A percentile compares a stretch with the other conserved stretches of the same genome.
Conservation (phyloP, 1,140 invertebrate species). For the Megathymus violae region DNA sequence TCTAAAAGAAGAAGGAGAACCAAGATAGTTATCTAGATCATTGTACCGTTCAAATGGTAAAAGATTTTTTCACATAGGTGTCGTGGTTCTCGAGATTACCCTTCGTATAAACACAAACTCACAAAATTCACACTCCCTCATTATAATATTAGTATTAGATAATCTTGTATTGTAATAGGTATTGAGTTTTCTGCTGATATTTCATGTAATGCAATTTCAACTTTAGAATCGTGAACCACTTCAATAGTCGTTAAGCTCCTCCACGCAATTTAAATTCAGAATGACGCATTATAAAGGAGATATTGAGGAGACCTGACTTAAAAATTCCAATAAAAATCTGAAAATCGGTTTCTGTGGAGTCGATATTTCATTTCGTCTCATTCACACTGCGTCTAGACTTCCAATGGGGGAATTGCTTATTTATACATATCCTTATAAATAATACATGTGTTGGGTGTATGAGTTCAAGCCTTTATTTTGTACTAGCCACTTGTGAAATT, state of each 20-base stretch:
- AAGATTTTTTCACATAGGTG: no score
- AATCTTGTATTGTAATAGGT: background rate
- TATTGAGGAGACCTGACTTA: slow-evolving; percentile 47
- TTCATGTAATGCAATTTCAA: slow-evolving; percentile 31
- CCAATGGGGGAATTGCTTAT: slow-evolving; percentile 70
- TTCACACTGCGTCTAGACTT: slow-evolving; percentile 74
- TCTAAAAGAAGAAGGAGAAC: no score
- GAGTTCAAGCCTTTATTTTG: slow-evolving; percentile 68
- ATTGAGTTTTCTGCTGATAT: slow-evolving; percentile 16
- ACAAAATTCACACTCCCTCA: no score
- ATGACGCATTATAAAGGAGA: slow-evolving; percentile 35
- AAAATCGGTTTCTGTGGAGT: slow-evolving; percentile 60
- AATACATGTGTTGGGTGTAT: slow-evolving; percentile 75
- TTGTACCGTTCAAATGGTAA: no score
- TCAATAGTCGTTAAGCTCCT: slow-evolving; percentile 34
- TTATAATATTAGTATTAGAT: no score
- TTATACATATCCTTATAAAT: slow-evolving; percentile 72
- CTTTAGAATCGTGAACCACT: slow-evolving; percentile 30
- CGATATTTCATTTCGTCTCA: slow-evolving; percentile 74
- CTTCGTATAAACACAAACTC: no score
- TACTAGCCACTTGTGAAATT: slow-evolving; percentile 69
- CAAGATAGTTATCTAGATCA: no score
- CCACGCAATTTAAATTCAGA: slow-evolving; percentile 36
- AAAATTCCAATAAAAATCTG: slow-evolving; percentile 58
- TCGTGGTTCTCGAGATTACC: no score